These are phyloP conservation scores for Hemitrygon akajei DNA, from an alignment of 2,797 vertebrate genomes.

Conservation along the genomic window DNA sequence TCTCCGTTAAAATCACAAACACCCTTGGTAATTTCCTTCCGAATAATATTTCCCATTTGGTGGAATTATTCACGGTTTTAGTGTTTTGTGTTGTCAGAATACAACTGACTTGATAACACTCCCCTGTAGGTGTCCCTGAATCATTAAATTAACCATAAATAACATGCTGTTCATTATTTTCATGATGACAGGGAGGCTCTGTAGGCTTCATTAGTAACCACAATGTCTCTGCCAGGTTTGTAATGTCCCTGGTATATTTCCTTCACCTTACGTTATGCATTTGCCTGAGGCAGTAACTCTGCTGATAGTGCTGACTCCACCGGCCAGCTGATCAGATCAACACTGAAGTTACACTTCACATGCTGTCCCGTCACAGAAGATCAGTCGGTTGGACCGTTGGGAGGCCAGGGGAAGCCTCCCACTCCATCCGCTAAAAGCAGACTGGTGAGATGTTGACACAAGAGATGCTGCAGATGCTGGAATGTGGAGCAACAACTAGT, in stretches of 20 bases:
- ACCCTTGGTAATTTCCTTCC: background rate
- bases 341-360: too few species aligned
- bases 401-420: too few species aligned
- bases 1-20: background rate
- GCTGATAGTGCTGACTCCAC: too few species aligned
- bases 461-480: too few species aligned
- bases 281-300: too few species aligned
- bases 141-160: background rate
- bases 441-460: background rate
- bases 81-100: background rate
- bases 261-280: too few species aligned
- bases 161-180: background rate
- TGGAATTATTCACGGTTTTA: background rate
- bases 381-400: background rate
- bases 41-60: background rate
- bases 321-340: too few species aligned
- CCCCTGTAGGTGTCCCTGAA: background rate
- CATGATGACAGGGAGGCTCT: background rate
- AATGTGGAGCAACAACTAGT: too few species aligned
- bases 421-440: background rate
- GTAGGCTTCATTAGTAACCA: too few species aligned
- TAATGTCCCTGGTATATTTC: too few species aligned
- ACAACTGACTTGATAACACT: background rate
- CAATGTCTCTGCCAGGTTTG: too few species aligned
- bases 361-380: background rate